Base-by-base conservation (phyloP, 2,888 invertebrate species). In the Rhogogaster chlorosoma region DNA sequence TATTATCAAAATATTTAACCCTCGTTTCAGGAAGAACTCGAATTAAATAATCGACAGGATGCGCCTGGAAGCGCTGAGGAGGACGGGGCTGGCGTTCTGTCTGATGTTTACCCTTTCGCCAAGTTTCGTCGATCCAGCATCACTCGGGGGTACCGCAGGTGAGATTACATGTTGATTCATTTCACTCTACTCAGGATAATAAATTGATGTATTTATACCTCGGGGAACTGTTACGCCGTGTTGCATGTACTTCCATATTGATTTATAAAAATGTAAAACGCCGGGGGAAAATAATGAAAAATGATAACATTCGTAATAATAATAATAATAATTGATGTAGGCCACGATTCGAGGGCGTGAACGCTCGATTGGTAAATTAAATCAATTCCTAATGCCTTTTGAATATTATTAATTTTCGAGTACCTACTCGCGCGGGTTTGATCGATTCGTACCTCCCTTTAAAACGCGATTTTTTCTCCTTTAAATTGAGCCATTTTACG, bases 81-180 rank as follows among this genome's bases (percentile, higher is more conserved):
- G 67, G n/a, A 83, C 83, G 67, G 83, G 83, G 67, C 18, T 83
- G 83, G 49, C 45, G 83, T 53, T 83, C 29, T 83, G 64, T 45
- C 67, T 83, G 45, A 15, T 83, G 29, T 49, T 83, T 18, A 49
- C 83, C 42, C 64, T 83, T 12, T 83, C 49, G 18, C 45, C 18
- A 70, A 83, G 83, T 29, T 83, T 83, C 45, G 83, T 83, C 45
- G 83, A 83, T 45, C 83, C 83, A 22, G 83, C 83, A 45, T 70
- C 83, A 4, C 67, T 83, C 67, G 83, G 70, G 29, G 83, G 32
- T 10, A 49, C 83, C 49, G 36, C 80, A 80, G 83, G 83, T 83
- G 70, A 67, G 83, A 45, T 18, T 67, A 26, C 5, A 29, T 12
- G 6, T 67, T 6, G 15, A 67, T 67, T 67, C 18, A 9, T 77